phyloP scores from a whole-genome alignment of 2,113 vertebrate genomes.

The Colius striatus region DNA sequence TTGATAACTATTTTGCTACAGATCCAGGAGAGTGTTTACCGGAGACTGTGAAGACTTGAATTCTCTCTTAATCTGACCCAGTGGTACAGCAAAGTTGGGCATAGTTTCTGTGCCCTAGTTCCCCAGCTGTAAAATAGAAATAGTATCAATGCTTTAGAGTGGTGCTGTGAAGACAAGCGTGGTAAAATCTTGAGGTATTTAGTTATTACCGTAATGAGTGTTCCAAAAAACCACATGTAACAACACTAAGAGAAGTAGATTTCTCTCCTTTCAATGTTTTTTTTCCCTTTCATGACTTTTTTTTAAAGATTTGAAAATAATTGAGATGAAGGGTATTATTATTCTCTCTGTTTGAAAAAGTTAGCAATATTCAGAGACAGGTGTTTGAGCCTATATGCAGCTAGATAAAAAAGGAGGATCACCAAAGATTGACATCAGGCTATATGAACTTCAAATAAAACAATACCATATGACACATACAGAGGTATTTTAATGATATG shows the following conservation, averaged over 20 bases:
- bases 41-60: neutral
- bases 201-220: neutral
- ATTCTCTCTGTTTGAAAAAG: neutral
- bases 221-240: neutral
- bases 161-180: rapidly evolving
- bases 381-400: neutral
- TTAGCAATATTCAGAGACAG: neutral
- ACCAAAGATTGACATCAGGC: neutral
- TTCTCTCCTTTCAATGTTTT: neutral
- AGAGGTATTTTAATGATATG: neutral
- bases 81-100: neutral
- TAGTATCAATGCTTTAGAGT: neutral
- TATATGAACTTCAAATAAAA: neutral
- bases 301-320: neutral
- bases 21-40: neutral
- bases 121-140: neutral
- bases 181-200: neutral
- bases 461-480: neutral
- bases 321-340: neutral
- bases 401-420: neutral
- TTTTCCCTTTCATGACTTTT: neutral
- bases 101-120: neutral
- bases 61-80: neutral
- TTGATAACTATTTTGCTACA: neutral
- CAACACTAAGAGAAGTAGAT: neutral